A percentile compares a stretch with the other conserved stretches of the same genome.
Evolutionary conservation across 2,888 invertebrate species (phyloP).

Genomic region (Lasioglossum calceatum): DNA sequence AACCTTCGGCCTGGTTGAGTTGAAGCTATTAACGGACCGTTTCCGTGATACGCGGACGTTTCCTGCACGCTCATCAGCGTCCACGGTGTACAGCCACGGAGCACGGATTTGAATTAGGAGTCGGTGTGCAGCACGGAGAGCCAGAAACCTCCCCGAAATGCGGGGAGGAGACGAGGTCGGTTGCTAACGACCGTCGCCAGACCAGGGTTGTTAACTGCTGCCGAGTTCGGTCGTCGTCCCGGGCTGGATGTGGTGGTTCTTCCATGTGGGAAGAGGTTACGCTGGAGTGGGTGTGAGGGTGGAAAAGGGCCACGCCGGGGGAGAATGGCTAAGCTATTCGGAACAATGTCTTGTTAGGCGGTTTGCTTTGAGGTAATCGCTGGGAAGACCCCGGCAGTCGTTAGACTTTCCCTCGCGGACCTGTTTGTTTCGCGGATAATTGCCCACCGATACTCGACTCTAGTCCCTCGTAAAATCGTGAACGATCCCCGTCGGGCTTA

Average conservation of each 20-base stretch:
- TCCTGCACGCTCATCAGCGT: slow-evolving; percentile 51
- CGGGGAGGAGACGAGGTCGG: slow-evolving; percentile 65
- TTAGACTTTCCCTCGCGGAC: slow-evolving; percentile 75
- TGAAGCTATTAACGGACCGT: slow-evolving; percentile 47
- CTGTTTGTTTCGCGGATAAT: slow-evolving; percentile 78
- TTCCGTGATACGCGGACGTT: slow-evolving; percentile 54
- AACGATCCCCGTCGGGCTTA: slow-evolving; percentile 69
- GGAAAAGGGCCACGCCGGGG: slow-evolving; percentile 69
- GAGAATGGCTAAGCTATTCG: slow-evolving; percentile 80
- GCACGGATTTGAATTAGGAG: slow-evolving; percentile 68
- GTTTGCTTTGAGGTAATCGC: slow-evolving; percentile 82
- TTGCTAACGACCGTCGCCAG: slow-evolving; percentile 82
- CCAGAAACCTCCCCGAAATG: slow-evolving; percentile 28
- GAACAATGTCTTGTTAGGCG: slow-evolving; percentile 83
- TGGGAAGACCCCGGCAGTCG: slow-evolving; percentile 78
- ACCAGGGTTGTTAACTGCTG: slow-evolving; percentile 81
- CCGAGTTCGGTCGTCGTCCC: slow-evolving; percentile 72
- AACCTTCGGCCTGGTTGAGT: slow-evolving; percentile 21
- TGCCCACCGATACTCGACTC: slow-evolving; percentile 75
- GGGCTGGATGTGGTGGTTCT: slow-evolving; percentile 65
- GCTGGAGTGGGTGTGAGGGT: slow-evolving; percentile 68
- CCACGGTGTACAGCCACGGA: slow-evolving; percentile 37
- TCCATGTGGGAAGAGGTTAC: slow-evolving; percentile 69
- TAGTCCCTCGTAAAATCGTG: slow-evolving; percentile 73
- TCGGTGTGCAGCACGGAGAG: slow-evolving; percentile 46